A percentile compares a stretch with the other conserved stretches of the same genome.
Evolutionary conservation across 2,888 invertebrate genomes (phyloP).

Genomic region (Andrena trimmerana): DNA sequence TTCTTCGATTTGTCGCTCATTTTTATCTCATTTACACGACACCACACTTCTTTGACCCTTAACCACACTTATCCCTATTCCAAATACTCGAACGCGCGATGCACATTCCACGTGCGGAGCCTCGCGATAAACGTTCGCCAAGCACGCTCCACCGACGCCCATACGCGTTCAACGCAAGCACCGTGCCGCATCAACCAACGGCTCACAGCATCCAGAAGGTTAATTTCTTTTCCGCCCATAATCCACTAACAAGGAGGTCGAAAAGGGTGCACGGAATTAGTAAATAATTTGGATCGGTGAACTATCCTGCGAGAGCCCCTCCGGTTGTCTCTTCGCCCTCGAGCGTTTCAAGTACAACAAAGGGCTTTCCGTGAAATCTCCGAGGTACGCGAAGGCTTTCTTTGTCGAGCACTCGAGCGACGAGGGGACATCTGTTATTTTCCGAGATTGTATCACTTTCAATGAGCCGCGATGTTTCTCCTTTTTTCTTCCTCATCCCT

Average conservation of each 20-base stretch:
- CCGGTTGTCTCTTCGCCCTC: constrained; percentile 57
- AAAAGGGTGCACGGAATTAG: constrained; percentile 46
- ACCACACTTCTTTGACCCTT: background rate
- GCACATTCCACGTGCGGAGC: background rate
- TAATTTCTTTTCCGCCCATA: constrained; percentile 27
- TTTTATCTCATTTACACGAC: background rate
- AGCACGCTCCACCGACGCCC: background rate
- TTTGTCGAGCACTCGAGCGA: constrained; percentile 71
- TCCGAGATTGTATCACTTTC: constrained; percentile 74
- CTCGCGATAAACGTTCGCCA: background rate
- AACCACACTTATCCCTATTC: background rate
- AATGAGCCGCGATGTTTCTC: constrained; percentile 60
- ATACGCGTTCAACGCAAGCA: background rate
- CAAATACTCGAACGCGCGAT: background rate
- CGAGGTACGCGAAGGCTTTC: constrained; percentile 68
- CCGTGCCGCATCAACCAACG: background rate
- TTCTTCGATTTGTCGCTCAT: no score
- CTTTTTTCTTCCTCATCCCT: constrained; percentile 1
- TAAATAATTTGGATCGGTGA: constrained; percentile 66
- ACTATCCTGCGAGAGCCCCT: constrained; percentile 37
- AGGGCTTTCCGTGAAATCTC: constrained; percentile 72
- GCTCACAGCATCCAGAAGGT: background rate
- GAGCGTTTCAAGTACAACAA: constrained; percentile 68
- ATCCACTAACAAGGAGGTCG: constrained; percentile 11
- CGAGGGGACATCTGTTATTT: constrained; percentile 74